Base-by-base conservation (phyloP, 2,888 invertebrate genomes). In the Mactromeris polynyma region DNA sequence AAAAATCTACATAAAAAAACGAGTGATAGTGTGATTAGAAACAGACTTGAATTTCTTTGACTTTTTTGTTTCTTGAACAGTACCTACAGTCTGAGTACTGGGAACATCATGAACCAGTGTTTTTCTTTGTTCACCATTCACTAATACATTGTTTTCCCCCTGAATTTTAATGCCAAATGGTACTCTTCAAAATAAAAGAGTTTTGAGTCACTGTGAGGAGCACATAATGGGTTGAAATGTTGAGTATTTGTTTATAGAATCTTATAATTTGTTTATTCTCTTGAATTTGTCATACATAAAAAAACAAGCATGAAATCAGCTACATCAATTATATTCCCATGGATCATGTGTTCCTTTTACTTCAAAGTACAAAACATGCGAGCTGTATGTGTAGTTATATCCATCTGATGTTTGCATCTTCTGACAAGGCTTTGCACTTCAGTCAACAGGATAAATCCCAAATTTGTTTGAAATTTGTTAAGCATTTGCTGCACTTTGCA, bases 371-470 rank as follows among this genome's bases (percentile, higher is more conserved):
- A 64, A 64, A 64, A 64, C 2, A 26, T 64, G 9, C 26, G 6
- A 26, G n/a, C 58, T 64, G 9, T 26, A n/a, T 64, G n/a, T 64
- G 58, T 26, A 2, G 58, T n/a, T 64, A 26, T 26, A 64, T 64
- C 26, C 58, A 9, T 64, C 58, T 26, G n/a, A 64, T 64, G 46
- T 46, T 46, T 46, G 58, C n/a, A 64, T n/a, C 54, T 54, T 21
- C 54, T 54, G 54, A 54, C 54, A 54, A 21, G 54, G 54, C 54
- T 64, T 26, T 64, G 58, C 58, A 64, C 58, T 64, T 64, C 58
- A 64, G 26, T 64, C 58, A 64, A 26, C 58, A 26, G 26, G 26
- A n/a, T 64, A 21, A 64, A 64, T 64, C 58, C n/a, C 6, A 64
- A 64, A 64, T 26, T 21, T 64, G 58, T 26, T 64, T 54, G 54